These are phyloP conservation scores for Neodiprion lecontei DNA, from an alignment of 1,140 invertebrate genomes.

Conservation along the genomic window DNA sequence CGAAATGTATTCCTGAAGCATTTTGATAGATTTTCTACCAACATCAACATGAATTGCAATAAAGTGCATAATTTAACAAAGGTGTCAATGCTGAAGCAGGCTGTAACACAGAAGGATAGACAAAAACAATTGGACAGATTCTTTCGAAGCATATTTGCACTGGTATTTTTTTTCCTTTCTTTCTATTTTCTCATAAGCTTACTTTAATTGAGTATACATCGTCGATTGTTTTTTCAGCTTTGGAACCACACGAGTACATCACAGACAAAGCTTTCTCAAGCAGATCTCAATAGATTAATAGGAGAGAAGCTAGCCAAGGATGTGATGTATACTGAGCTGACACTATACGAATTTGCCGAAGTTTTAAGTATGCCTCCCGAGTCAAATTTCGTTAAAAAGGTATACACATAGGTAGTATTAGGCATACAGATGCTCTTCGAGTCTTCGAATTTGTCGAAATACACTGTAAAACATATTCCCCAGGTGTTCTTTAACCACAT, in stretches of 20 bases:
- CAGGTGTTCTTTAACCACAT: not conserved
- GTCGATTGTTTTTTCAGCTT: slow-evolving; percentile 41
- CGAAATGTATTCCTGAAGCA: slow-evolving; percentile 45
- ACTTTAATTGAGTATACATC: not conserved
- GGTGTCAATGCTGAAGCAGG: slow-evolving; percentile 47
- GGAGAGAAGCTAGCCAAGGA: slow-evolving; percentile 51
- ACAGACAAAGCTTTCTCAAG: slow-evolving; percentile 50
- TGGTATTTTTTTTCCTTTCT: slow-evolving; percentile 38
- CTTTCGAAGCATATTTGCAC: slow-evolving; percentile 63
- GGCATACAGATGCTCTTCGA: slow-evolving; percentile 27
- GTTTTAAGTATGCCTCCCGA: slow-evolving; percentile 64
- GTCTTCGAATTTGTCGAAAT: not conserved
- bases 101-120: slow-evolving; percentile 58
- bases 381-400: slow-evolving; percentile 66
- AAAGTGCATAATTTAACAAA: slow-evolving; percentile 36
- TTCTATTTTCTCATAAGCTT: not conserved
- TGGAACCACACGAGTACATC: slow-evolving; percentile 55
- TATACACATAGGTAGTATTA: slow-evolving; percentile 25
- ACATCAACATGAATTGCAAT: slow-evolving; percentile 33
- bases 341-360: slow-evolving; percentile 68
- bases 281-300: slow-evolving; percentile 35
- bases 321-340: slow-evolving; percentile 63
- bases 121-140: slow-evolving; percentile 63
- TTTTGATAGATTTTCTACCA: slow-evolving; percentile 47
- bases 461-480: slow-evolving; percentile 25